Conservation (phyloP, 1,140 invertebrate genomes). For the Atta texana region DNA sequence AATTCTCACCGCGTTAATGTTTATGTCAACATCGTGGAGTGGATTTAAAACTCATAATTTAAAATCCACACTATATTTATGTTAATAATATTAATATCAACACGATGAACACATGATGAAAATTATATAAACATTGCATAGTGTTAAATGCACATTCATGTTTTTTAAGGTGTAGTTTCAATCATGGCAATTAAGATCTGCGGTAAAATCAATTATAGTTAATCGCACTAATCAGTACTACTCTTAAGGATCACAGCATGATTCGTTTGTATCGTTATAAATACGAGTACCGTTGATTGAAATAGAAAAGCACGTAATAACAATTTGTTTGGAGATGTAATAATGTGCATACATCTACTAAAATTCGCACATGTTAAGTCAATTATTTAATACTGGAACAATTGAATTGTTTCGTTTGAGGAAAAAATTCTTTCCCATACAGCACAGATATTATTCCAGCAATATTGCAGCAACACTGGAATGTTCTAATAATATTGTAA, state of each 20-base stretch:
- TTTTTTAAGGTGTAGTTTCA: not conserved
- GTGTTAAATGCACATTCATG: too few species aligned
- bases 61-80: too few species aligned
- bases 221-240: not conserved
- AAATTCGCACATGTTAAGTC: not conserved
- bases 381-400: not conserved
- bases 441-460: too few species aligned
- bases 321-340: not conserved
- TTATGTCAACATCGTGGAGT: too few species aligned
- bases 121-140: too few species aligned
- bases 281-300: not conserved
- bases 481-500: too few species aligned
- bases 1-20: too few species aligned
- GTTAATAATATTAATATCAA: too few species aligned
- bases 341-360: not conserved
- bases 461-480: too few species aligned
- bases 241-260: not conserved
- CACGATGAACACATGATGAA: too few species aligned
- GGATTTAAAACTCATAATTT: too few species aligned
- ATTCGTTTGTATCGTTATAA: not conserved
- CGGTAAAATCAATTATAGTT: constrained; percentile 9
- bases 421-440: not conserved
- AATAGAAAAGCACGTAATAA: not conserved
- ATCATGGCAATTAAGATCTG: not conserved
- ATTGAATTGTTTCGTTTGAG: not conserved